Evolutionary conservation across 2,888 invertebrate species (phyloP), one percentile per base, ranked within the genome.

Genomic region (Tromatobia lineatoria): DNA sequence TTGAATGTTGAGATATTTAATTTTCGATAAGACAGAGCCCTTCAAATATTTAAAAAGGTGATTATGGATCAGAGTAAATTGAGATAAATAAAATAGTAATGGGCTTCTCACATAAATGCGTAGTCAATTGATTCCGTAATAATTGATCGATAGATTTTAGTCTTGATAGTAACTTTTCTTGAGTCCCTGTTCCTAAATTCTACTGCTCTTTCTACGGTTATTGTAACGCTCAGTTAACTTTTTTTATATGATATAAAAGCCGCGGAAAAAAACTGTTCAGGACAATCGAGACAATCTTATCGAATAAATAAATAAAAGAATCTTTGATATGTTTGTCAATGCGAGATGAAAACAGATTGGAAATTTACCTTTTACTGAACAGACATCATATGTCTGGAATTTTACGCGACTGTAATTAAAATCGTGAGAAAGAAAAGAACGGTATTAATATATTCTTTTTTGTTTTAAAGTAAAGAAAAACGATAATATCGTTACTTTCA

Each of bases 301-400:
- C 57, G 69, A 67, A 52, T 15, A 71, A 66, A 71, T 70, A 78
- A 18, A 66, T n/a, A 66, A 67, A 57, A 57, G 69, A 42, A 80
- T 69, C 13, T 23, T 75, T 82, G 78, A 78, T 84, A 78, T 78
- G 77, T 78, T 45, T 45, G 61, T 73, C 67, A 70, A 66, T 42
- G 70, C 74, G 42, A 59, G 74, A 64, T 67, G 47, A 45, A 47
- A 38, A 7, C 34, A 38, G 8, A 38, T 38, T 8, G 1, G 7
- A 66, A 20, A 13, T 67, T 47, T 7, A 38, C 23, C 2, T 45
- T 23, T 45, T 25, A 38, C 1, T 23, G 15, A 25, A 3, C 50
- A 25, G 50, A 29, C 15, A 50, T 42, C 15, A 3, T 7, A 29
- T 29, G 47, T 29, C 29, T 69, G 50, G 25, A 69, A 47, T 3